A percentile compares a stretch with the other conserved stretches of the same genome.
Evolutionary conservation across 1,140 invertebrate species (phyloP).

Genomic region (Drosophila nannoptera): DNA sequence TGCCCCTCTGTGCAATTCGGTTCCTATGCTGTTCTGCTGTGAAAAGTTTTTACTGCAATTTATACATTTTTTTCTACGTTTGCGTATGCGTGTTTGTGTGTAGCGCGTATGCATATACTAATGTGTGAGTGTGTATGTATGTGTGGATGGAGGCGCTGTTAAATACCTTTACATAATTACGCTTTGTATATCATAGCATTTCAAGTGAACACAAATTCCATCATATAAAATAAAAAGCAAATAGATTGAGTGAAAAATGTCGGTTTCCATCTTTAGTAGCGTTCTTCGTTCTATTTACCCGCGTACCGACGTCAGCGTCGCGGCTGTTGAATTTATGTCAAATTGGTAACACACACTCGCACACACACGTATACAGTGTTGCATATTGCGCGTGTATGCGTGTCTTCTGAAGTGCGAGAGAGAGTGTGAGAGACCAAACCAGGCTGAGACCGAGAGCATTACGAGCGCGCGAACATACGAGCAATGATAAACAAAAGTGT

Average conservation of each 20-base stretch:
- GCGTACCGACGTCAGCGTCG: constrained; percentile 66
- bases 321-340: constrained; percentile 78
- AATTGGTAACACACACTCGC: constrained; percentile 72
- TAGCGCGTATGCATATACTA: constrained; percentile 12
- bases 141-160: constrained; percentile 49
- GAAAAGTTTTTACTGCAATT: constrained; percentile 75
- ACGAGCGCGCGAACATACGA: constrained; percentile 49
- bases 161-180: constrained; percentile 76
- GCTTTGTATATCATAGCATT: constrained; percentile 17
- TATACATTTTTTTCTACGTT: constrained; percentile 71
- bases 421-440: constrained; percentile 19
- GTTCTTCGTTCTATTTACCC: constrained; percentile 71
- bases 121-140: constrained; percentile 10
- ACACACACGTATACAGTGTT: constrained; percentile 50
- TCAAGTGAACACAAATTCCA: constrained; percentile 21
- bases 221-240: constrained; percentile 55
- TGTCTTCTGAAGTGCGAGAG: constrained; percentile 15
- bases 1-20: constrained; percentile 30
- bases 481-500: constrained; percentile 71
- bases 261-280: constrained; percentile 62
- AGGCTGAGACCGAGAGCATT: constrained; percentile 18
- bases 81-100: constrained; percentile 36
- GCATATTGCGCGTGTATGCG: constrained; percentile 45
- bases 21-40: constrained; percentile 45
- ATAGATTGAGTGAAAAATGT: constrained; percentile 47